These are phyloP conservation scores for Tachypleus tridentatus DNA, from an alignment of 1,140 invertebrate species.

Conservation along the genomic window DNA sequence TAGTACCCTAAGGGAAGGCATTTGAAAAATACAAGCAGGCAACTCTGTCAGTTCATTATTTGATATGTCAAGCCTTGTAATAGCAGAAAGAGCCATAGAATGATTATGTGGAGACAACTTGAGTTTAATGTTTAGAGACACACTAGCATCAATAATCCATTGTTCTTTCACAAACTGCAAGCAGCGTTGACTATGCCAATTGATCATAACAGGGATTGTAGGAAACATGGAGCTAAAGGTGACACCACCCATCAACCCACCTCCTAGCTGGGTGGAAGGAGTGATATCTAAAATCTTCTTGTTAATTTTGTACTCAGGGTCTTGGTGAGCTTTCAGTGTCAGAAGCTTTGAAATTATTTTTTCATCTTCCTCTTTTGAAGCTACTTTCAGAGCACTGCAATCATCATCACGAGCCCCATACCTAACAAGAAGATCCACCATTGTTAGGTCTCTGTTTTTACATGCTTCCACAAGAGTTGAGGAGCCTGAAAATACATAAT, in stretches of 20 bases:
- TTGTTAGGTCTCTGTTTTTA: conserved; percentile 46
- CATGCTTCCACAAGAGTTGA: conserved; percentile 61
- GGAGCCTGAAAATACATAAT: conserved; percentile 31
- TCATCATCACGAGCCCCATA: conserved; percentile 79
- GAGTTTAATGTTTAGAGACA: conserved; percentile 73
- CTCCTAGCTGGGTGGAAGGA: conserved; percentile 18
- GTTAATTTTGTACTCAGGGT: conserved; percentile 73
- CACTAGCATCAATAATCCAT: conserved; percentile 70
- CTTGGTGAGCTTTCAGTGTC: conserved; percentile 56
- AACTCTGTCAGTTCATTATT: conserved; percentile 70
- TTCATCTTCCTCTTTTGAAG: conserved; percentile 54
- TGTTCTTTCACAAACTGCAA: conserved; percentile 46
- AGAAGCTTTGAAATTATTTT: conserved; percentile 57
- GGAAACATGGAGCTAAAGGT: conserved; percentile 56
- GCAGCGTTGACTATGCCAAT: conserved; percentile 80
- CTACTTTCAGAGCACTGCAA: conserved; percentile 53
- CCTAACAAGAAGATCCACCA: conserved; percentile 62
- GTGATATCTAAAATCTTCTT: conserved; percentile 56
- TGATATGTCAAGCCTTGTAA: conserved; percentile 88
- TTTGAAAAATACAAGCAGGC: conserved; percentile 67
- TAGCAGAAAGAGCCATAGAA: conserved; percentile 55
- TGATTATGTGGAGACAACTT: conserved; percentile 52
- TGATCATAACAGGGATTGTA: conserved; percentile 75
- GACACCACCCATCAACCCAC: conserved; percentile 18
- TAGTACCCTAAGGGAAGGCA: conserved; percentile 61